These are phyloP conservation scores for Urosaurus nigricauda DNA, from an alignment of 2,797 vertebrate species.

Conservation along the genomic window DNA sequence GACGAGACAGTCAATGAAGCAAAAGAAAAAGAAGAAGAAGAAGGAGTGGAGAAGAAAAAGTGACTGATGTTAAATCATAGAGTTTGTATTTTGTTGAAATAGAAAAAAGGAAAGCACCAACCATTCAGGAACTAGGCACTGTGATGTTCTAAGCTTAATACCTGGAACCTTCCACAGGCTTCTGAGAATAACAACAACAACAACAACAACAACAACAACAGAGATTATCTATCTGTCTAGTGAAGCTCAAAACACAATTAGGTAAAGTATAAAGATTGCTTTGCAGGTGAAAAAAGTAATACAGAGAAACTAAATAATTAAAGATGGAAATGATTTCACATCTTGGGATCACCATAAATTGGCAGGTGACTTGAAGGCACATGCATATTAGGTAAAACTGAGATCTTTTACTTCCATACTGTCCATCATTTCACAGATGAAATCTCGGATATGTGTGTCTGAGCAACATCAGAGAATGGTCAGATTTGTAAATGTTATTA, in stretches of 20 bases:
- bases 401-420: background rate
- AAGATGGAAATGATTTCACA: background rate
- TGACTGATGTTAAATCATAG: background rate
- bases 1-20: background rate
- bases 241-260: background rate
- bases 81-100: background rate
- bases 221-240: background rate
- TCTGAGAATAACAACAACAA: no score
- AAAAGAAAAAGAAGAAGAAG: no score
- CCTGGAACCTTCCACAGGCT: no score
- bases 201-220: no score
- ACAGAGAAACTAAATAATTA: background rate
- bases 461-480: no score
- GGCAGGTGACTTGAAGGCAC: no score
- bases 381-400: background rate
- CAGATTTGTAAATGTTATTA: no score
- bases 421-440: no score
- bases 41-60: background rate
- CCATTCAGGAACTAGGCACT: background rate
- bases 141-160: no score
- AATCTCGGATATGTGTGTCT: no score
- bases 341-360: background rate
- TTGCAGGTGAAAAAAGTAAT: background rate
- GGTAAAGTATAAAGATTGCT: background rate
- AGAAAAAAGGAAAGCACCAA: background rate